A percentile compares a stretch with the other conserved stretches of the same genome.
Evolutionary conservation across 2,888 invertebrate species (phyloP).

Genomic region (Mythimna impura): DNA sequence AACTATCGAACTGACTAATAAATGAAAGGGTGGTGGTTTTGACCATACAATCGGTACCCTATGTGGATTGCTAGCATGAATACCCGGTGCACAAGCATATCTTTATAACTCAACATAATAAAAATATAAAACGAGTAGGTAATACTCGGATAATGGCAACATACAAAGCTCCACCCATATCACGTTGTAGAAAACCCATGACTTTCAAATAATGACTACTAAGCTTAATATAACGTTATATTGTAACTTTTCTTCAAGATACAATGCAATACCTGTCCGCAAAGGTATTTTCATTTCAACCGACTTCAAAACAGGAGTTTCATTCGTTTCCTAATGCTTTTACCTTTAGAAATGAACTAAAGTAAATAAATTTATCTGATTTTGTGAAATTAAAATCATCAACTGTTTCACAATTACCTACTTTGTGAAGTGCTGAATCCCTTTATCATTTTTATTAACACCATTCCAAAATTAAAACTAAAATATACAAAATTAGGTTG

Average conservation of each 20-base stretch:
- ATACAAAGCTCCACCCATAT: neutral
- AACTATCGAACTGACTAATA: neutral
- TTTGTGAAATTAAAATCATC: neutral
- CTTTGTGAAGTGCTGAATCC: neutral
- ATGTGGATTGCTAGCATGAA: neutral
- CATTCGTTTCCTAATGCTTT: neutral
- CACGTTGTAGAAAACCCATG: neutral
- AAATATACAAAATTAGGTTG: neutral
- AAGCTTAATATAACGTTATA: neutral
- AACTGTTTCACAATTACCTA: neutral
- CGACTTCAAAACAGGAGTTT: neutral
- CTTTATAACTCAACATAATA: no score
- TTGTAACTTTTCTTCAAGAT: neutral
- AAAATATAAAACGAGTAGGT: neutral
- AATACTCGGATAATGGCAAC: neutral
- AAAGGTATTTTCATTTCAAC: neutral
- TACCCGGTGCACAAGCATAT: neutral
- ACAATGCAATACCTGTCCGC: no score
- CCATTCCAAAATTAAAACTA: neutral
- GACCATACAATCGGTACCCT: no score
- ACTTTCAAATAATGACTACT: neutral
- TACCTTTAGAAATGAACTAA: neutral
- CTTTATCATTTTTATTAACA: neutral
- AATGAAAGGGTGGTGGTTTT: no score
- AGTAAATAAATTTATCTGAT: neutral